These are phyloP conservation scores for Acyrthosiphon pisum DNA, from an alignment of 1,140 invertebrate genomes.

Conservation along the genomic window DNA sequence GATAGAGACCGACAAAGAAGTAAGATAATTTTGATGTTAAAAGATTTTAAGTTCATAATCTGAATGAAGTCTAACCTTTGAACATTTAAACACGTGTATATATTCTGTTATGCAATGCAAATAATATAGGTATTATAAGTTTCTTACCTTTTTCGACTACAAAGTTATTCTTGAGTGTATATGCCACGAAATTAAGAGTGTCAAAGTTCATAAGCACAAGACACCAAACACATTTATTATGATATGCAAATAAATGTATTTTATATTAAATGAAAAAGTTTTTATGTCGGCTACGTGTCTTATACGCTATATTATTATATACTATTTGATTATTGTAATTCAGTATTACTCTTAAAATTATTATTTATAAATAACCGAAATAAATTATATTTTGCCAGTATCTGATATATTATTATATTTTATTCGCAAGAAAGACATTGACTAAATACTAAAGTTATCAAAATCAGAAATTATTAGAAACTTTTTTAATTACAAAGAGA, in stretches of 20 bases:
- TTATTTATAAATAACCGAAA: background rate
- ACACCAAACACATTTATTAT: background rate
- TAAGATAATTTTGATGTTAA: slow-evolving; percentile 11
- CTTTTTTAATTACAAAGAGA: too few species aligned
- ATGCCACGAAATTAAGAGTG: background rate
- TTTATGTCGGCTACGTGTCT: background rate
- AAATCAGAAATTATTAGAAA: background rate
- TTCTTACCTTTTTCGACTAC: background rate
- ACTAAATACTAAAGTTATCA: background rate
- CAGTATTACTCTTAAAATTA: background rate
- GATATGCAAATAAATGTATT: slow-evolving; percentile 28
- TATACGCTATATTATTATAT: background rate
- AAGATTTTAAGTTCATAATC: background rate
- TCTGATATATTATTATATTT: background rate
- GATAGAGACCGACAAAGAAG: slow-evolving; percentile 41
- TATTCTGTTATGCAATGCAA: background rate
- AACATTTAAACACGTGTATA: background rate
- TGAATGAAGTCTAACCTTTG: background rate
- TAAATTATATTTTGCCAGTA: background rate
- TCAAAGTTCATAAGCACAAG: background rate
- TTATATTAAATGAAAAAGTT: background rate
- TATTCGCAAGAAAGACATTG: background rate
- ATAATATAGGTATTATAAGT: background rate
- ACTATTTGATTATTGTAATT: background rate
- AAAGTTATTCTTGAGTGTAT: background rate